A percentile compares a stretch with the other conserved stretches of the same genome.
These are phyloP conservation scores for Cheilosia scutellata DNA, from an alignment of 2,888 invertebrate species.

Conservation along the genomic window DNA sequence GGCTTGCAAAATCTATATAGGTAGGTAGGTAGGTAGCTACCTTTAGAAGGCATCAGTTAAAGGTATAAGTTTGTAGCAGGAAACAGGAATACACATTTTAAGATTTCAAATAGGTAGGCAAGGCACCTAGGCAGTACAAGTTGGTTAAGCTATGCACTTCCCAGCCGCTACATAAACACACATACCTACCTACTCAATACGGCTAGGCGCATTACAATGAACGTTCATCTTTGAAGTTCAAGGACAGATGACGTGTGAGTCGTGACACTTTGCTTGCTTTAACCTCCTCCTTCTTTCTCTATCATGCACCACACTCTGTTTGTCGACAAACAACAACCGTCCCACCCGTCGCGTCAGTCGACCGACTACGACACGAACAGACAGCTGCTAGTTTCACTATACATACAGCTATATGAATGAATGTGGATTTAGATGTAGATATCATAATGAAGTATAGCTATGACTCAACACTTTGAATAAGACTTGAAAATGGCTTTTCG, in stretches of 20 bases:
- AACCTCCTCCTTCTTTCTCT: slow-evolving; percentile 49
- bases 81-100: not conserved
- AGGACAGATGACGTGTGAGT: slow-evolving; percentile 77
- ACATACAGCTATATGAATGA: not conserved
- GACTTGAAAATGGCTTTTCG: slow-evolving; percentile 13
- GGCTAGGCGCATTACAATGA: slow-evolving; percentile 34
- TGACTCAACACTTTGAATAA: slow-evolving; percentile 31
- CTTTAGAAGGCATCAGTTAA: not conserved
- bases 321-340: slow-evolving; percentile 44
- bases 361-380: slow-evolving; percentile 43
- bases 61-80: not conserved
- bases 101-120: not conserved
- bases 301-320: slow-evolving; percentile 24
- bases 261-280: slow-evolving; percentile 64
- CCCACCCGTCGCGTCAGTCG: slow-evolving; percentile 15
- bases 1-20: too few species aligned
- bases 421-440: slow-evolving; percentile 23
- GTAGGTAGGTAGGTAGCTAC: not conserved
- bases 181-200: not conserved
- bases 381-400: slow-evolving; percentile 67
- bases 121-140: not conserved
- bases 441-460: slow-evolving; percentile 14
- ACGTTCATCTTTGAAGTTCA: slow-evolving; percentile 77
- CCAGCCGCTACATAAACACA: slow-evolving; percentile 19
- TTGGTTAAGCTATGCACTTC: slow-evolving; percentile 14